Evolutionary conservation across 2,113 vertebrate species (phyloP).

Genomic region (Tympanuchus pallidicinctus): DNA sequence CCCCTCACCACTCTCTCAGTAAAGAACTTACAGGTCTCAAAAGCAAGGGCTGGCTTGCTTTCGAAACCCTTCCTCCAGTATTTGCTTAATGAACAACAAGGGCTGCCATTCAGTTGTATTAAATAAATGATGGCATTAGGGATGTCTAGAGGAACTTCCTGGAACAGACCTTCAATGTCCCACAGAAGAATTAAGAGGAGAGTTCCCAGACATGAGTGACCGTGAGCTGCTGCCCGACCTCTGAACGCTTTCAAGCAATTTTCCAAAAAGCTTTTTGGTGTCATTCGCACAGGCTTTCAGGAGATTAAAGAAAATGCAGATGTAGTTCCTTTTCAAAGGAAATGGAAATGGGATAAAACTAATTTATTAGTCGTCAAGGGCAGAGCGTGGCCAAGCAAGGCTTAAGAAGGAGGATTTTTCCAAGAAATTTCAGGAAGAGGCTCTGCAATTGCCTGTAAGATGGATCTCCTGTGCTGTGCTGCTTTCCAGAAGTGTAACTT

Average conservation of each 20-base stretch:
- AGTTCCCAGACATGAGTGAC: not conserved
- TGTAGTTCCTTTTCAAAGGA: not conserved
- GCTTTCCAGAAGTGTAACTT: not conserved
- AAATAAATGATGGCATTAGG: not conserved
- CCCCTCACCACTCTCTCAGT: too few relatives aligned
- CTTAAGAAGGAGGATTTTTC: not conserved
- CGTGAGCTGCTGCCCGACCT: not conserved
- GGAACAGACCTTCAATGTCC: not conserved
- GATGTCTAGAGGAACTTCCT: not conserved
- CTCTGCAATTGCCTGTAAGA: not conserved
- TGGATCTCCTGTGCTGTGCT: not conserved
- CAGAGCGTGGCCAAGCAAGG: not conserved
- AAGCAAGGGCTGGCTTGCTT: not conserved
- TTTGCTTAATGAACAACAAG: not conserved
- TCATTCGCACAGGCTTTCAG: not conserved
- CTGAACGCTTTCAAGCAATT: not conserved
- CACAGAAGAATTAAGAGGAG: not conserved
- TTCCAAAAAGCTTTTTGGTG: not conserved
- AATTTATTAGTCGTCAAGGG: constrained; percentile 3
- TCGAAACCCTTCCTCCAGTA: not conserved
- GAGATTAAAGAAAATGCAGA: constrained; percentile 4
- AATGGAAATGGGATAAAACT: not conserved
- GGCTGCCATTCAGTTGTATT: too few relatives aligned
- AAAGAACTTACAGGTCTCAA: too few relatives aligned
- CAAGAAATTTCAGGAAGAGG: not conserved